Evolutionary conservation across 2,113 vertebrate species (phyloP).

Genomic region (Gallinago jamesoni): DNA sequence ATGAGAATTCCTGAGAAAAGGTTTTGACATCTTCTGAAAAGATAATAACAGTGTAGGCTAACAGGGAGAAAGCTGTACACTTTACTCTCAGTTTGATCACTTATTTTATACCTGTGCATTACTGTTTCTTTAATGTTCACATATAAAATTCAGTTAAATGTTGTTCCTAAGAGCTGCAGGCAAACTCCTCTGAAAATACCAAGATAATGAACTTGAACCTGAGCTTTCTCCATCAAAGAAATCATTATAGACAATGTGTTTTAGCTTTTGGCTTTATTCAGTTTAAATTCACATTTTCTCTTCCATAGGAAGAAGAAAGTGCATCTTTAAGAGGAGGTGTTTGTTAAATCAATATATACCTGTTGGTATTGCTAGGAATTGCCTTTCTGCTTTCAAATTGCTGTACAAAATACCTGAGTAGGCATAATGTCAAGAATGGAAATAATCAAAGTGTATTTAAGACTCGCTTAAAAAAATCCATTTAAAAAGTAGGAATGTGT

Average conservation of each 20-base stretch:
- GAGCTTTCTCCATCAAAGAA: conserved; percentile 71
- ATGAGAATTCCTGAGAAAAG: conserved; percentile 60
- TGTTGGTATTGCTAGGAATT: conserved; percentile 67
- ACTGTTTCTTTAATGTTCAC: conserved; percentile 67
- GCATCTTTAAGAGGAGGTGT: conserved; percentile 66
- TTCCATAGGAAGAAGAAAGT: conserved; percentile 59
- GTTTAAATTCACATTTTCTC: conserved; percentile 72
- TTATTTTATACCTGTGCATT: conserved; percentile 68
- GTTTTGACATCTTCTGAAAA: conserved; percentile 64
- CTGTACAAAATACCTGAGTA: conserved; percentile 62
- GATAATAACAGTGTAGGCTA: conserved; percentile 62
- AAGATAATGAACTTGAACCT: conserved; percentile 78
- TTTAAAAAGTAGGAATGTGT: conserved; percentile 64
- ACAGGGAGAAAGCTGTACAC: conserved; percentile 49
- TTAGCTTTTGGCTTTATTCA: conserved; percentile 68
- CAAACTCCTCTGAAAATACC: conserved; percentile 72
- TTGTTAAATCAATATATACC: conserved; percentile 68
- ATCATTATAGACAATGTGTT: conserved; percentile 69
- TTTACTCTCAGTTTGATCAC: conserved; percentile 57
- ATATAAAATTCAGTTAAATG: conserved; percentile 74
- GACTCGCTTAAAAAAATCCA: conserved; percentile 66
- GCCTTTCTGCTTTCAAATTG: conserved; percentile 72
- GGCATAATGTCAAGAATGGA: conserved; percentile 66
- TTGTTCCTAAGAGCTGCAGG: conserved; percentile 59
- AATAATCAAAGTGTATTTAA: conserved; percentile 77